Evolutionary conservation across 2,797 vertebrate genomes (phyloP).

Genomic region (Columba guinea): DNA sequence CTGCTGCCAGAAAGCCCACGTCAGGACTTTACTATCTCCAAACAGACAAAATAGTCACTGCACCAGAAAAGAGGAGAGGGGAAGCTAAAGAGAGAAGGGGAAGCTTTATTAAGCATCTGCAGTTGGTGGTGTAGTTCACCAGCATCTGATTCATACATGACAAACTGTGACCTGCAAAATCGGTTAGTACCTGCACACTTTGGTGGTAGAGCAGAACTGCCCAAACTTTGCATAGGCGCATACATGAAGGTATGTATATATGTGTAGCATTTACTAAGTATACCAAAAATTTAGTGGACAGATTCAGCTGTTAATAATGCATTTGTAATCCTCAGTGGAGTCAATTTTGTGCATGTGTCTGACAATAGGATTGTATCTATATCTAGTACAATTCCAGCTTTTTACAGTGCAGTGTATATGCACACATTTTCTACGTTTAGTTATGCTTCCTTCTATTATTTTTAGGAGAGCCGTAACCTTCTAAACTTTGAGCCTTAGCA

Average conservation of each 20-base stretch:
- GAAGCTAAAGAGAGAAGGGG: background rate
- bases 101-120: background rate
- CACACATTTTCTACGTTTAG: background rate
- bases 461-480: background rate
- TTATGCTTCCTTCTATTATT: background rate
- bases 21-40: background rate
- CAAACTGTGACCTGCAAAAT: background rate
- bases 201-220: background rate
- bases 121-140: background rate
- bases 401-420: background rate
- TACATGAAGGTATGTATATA: background rate
- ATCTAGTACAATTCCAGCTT: background rate
- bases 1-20: background rate
- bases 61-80: background rate
- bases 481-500: background rate
- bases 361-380: background rate
- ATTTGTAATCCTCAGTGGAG: background rate
- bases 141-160: background rate
- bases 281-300: background rate
- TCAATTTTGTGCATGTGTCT: background rate
- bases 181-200: background rate
- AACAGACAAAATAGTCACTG: background rate
- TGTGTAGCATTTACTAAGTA: background rate
- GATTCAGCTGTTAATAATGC: background rate
- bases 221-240: background rate